phyloP scores from a whole-genome alignment of 2,888 invertebrate genomes.

The Zelleria hepariella region DNA sequence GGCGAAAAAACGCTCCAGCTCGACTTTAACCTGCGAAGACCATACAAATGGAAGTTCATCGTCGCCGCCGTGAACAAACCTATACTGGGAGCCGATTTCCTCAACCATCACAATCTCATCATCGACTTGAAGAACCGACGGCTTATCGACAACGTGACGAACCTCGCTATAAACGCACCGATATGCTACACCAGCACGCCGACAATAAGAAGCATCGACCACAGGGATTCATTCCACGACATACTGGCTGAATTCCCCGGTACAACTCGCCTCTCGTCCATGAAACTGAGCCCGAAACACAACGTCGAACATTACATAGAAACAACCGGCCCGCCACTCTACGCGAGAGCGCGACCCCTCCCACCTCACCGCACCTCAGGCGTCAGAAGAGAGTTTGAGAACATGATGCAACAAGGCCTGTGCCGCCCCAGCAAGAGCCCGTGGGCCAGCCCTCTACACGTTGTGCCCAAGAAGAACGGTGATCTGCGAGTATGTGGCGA shows the following conservation, averaged over 20 bases:
- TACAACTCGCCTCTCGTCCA: not conserved
- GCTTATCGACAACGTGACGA: not conserved
- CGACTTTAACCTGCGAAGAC: slow-evolving; percentile 13
- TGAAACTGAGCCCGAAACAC: not conserved
- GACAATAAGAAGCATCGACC: not conserved
- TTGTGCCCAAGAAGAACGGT: slow-evolving; percentile 4
- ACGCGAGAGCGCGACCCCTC: not conserved
- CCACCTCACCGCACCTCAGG: not conserved
- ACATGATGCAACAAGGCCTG: too few species aligned
- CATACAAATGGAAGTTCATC: slow-evolving; percentile 13
- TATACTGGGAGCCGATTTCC: slow-evolving; percentile 15
- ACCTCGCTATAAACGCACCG: too few species aligned
- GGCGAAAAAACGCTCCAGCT: slow-evolving; percentile 10
- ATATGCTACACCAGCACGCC: too few species aligned
- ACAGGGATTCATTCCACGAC: slow-evolving; percentile 4
- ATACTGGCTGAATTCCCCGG: slow-evolving; percentile 3
- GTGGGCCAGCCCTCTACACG: too few species aligned
- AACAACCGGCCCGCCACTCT: slow-evolving; percentile 3
- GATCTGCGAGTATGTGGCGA: slow-evolving; percentile 7
- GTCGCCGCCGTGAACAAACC: slow-evolving; percentile 12
- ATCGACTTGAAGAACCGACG: not conserved
- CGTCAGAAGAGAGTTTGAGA: not conserved
- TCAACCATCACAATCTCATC: slow-evolving; percentile 4
- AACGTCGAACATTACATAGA: slow-evolving; percentile 5
- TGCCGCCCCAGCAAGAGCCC: too few species aligned